Evolutionary conservation across 2,797 vertebrate genomes (phyloP).

Genomic region (Sebastes diaconus): DNA sequence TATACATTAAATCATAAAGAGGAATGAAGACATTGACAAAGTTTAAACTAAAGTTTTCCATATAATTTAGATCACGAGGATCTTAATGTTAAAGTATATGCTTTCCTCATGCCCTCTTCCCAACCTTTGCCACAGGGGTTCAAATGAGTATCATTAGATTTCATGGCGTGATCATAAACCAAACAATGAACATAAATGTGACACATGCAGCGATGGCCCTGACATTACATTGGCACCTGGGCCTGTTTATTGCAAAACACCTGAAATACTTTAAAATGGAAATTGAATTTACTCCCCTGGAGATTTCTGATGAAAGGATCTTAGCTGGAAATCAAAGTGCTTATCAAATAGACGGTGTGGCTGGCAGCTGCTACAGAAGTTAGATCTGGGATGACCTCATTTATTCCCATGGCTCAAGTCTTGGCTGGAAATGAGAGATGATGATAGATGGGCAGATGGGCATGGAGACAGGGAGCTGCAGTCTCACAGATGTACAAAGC

Average conservation of each 20-base stretch:
- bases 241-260: constrained; percentile 69
- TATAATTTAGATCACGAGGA: background rate
- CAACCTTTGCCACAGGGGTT: constrained; percentile 35
- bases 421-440: constrained; percentile 51
- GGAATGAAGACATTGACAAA: background rate
- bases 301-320: constrained; percentile 74
- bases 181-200: constrained; percentile 54
- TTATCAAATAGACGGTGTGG: constrained; percentile 58
- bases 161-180: constrained; percentile 49
- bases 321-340: constrained; percentile 69
- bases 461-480: constrained; percentile 14
- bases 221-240: constrained; percentile 35
- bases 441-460: constrained; percentile 56
- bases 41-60: background rate
- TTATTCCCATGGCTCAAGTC: constrained; percentile 45
- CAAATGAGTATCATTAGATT: constrained; percentile 42
- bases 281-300: constrained; percentile 75
- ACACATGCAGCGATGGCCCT: constrained; percentile 33
- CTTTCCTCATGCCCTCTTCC: background rate
- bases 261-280: constrained; percentile 72
- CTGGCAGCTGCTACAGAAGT: constrained; percentile 55
- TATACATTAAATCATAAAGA: background rate
- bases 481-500: constrained; percentile 1
- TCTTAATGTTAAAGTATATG: background rate
- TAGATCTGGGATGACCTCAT: constrained; percentile 61